Evolutionary conservation across 2,797 vertebrate genomes (phyloP).

Genomic region (Mus minutoides): DNA sequence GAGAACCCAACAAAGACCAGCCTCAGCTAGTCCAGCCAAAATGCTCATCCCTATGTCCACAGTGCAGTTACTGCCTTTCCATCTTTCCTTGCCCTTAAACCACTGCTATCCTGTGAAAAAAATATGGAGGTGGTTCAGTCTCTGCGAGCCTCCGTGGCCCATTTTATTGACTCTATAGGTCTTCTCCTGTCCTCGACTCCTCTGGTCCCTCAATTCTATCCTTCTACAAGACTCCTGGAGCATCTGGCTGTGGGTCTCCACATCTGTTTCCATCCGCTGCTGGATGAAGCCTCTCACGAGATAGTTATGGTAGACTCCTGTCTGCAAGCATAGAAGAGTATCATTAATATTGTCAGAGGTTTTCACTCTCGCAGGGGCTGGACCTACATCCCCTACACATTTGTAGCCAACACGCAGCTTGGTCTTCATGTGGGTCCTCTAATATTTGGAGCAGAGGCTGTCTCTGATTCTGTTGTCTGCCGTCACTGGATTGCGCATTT

Average conservation of each 20-base stretch:
- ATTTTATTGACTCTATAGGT: background rate
- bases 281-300: background rate
- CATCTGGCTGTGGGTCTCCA: background rate
- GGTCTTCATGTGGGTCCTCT: background rate
- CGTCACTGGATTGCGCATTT: background rate
- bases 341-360: background rate
- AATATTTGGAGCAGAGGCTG: background rate
- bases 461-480: background rate
- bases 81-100: conserved; percentile 17
- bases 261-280: background rate
- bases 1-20: background rate
- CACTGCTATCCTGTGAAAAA: background rate
- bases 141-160: background rate
- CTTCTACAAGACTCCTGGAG: background rate
- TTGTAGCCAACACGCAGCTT: background rate
- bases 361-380: background rate
- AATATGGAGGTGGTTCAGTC: background rate
- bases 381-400: background rate
- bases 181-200: background rate
- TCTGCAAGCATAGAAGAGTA: background rate
- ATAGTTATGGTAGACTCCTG: background rate
- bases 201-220: background rate
- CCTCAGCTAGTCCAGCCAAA: background rate
- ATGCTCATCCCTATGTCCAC: background rate
- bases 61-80: background rate